A percentile compares a stretch with the other conserved stretches of the same genome.
Conservation (phyloP, 2,888 invertebrate species). For the Cynaeus angustus region DNA sequence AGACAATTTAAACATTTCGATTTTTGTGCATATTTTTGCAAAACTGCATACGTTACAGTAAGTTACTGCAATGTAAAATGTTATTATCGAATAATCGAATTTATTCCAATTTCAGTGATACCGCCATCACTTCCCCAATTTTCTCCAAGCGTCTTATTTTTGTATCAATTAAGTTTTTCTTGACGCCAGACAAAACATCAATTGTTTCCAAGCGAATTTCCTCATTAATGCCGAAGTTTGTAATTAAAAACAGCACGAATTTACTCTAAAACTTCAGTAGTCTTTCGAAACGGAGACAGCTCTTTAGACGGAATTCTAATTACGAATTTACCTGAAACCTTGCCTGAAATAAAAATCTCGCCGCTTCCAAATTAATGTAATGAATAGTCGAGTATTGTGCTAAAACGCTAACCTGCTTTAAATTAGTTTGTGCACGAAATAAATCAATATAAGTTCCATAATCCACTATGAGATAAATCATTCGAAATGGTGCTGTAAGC, state of each 20-base stretch:
- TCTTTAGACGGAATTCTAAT: slow-evolving; percentile 22
- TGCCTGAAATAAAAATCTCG: too few relatives aligned
- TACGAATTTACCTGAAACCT: slow-evolving; percentile 10
- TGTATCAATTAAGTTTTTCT: slow-evolving; percentile 2
- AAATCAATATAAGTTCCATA: slow-evolving; percentile 45
- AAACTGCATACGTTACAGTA: too few relatives aligned
- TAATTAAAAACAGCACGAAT: slow-evolving; percentile 27
- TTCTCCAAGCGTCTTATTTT: not conserved
- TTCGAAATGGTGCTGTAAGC: slow-evolving; percentile 48
- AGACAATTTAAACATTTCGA: too few relatives aligned
- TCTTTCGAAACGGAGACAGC: slow-evolving; percentile 16
- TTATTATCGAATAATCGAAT: too few relatives aligned
- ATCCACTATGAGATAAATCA: slow-evolving; percentile 44
- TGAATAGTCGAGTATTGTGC: slow-evolving; percentile 19
- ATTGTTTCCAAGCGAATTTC: slow-evolving; percentile 4
- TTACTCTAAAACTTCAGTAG: slow-evolving; percentile 16
- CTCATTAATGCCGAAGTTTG: slow-evolving; percentile 12
- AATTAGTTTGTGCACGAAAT: slow-evolving; percentile 49
- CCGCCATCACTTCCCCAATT: too few relatives aligned
- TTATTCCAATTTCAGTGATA: too few relatives aligned
- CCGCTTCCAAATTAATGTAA: slow-evolving; percentile 6
- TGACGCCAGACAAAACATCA: slow-evolving; percentile 17
- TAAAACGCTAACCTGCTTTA: slow-evolving; percentile 52
- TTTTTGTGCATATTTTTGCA: too few relatives aligned
- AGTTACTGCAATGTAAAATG: too few relatives aligned